Conservation (phyloP, 2,113 vertebrate species). For the Burhinus oedicnemus region DNA sequence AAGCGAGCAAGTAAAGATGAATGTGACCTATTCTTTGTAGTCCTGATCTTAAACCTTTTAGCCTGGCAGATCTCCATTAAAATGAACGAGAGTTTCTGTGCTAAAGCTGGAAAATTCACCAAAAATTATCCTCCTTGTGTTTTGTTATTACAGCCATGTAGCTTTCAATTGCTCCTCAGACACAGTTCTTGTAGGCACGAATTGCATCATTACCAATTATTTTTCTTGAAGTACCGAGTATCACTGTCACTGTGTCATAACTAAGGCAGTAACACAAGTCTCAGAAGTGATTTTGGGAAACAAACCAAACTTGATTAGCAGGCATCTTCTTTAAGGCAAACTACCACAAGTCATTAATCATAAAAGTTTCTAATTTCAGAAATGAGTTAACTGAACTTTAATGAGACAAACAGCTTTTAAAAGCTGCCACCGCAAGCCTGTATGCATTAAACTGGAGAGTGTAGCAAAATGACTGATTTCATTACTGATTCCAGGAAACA, state of each 20-base stretch:
- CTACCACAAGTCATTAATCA: slow-evolving; percentile 37
- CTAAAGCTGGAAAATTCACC: not conserved
- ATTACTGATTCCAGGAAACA: not conserved
- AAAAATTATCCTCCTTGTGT: not conserved
- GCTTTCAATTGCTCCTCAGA: not conserved
- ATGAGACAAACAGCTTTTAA: slow-evolving; percentile 36
- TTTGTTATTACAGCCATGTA: not conserved
- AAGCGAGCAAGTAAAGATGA: not conserved
- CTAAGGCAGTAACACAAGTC: slow-evolving; percentile 3
- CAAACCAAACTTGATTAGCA: not conserved
- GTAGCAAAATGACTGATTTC: not conserved
- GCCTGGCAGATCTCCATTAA: not conserved
- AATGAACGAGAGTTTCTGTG: not conserved
- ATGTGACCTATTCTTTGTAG: not conserved
- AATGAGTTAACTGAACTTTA: slow-evolving; percentile 35
- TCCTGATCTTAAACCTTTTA: not conserved
- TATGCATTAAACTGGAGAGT: not conserved
- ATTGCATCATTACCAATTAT: not conserved
- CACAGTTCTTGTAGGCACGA: not conserved
- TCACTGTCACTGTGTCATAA: slow-evolving; percentile 5
- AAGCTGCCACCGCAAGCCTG: not conserved
- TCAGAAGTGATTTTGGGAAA: not conserved
- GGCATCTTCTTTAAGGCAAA: not conserved
- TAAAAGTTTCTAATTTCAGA: slow-evolving; percentile 41
- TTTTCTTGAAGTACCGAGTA: not conserved